Evolutionary conservation across 2,797 vertebrate genomes (phyloP), one percentile per base, ranked within the genome.

Genomic region (Benthosema pterotum): DNA sequence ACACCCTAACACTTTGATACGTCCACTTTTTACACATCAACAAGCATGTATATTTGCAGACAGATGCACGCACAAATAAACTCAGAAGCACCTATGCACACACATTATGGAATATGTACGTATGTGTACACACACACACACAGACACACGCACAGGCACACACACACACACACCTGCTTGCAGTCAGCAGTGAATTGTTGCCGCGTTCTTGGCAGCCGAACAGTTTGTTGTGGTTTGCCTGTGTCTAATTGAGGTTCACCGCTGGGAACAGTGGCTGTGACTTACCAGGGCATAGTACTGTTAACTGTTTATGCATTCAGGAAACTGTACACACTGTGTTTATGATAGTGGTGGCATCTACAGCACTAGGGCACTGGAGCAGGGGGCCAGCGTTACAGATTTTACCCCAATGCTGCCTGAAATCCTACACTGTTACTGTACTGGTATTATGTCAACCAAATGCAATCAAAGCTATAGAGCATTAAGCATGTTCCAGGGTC

Each of bases 51-150:
- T 16, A 7, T 13, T 13, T 38, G 32, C 11, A 9, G 32, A 38
- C 32, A 38, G 28, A 7, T 38, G 65, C 8, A 19, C 7, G 32
- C 42, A 53, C 42, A 25, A 18, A 28, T 19, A 47, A 7, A 19
- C 28, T 12, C n/a, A 5, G 16, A 18, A 18, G 11, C 16, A 46
- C 2, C 9, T 25, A 14, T 12, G 17, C 25, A 53, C 13, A 25
- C 16, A 22, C 32, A 38, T 38, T 38, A 9, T 38, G 32, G 25
- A 17, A 51, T 9, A 45, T 2, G 12, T 45, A 19, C 60, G 38
- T 45, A 52, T 52, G 51, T 48, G 57, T 65, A 57, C 61, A 61
- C 56, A 60, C 28, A 42, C 57, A 52, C 47, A 57, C 47, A 52
- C 55, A 17, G 51, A 52, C 43, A 52, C 59, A 43, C 42, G 52